phyloP scores from a whole-genome alignment of 2,797 vertebrate genomes.

The Nothura maculosa region DNA sequence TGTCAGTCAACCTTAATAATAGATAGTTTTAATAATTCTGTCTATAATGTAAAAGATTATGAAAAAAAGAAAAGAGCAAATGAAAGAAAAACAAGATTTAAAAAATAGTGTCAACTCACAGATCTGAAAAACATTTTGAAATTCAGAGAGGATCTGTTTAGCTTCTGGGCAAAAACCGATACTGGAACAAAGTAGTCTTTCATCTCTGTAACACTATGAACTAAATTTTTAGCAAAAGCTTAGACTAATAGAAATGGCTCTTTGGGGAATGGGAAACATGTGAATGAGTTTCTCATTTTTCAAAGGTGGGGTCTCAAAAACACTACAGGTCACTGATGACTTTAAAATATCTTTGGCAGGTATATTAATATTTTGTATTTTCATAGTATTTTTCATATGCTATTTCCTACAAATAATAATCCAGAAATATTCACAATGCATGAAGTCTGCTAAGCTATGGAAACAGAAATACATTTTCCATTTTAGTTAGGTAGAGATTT shows the following conservation, averaged over 20 bases:
- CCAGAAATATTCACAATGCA: not conserved
- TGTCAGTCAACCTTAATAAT: constrained; percentile 37
- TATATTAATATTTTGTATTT: not conserved
- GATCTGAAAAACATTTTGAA: constrained; percentile 26
- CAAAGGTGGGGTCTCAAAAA: not conserved
- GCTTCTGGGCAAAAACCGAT: constrained; percentile 1
- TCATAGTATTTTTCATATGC: not conserved
- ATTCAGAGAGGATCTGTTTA: constrained; percentile 24
- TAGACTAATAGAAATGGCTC: not conserved
- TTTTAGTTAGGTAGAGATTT: not conserved
- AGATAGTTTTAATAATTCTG: constrained; percentile 10
- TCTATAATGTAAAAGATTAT: not conserved
- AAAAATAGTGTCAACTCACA: not conserved
- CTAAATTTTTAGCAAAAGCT: constrained; percentile 20
- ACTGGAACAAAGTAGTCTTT: not conserved
- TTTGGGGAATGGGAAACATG: not conserved
- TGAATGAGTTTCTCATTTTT: not conserved
- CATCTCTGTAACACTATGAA: constrained; percentile 18
- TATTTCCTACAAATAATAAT: not conserved
- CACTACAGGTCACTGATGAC: not conserved
- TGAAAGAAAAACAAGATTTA: constrained; percentile 8
- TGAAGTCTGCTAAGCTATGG: not conserved
- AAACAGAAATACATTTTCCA: not conserved
- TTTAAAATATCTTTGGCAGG: not conserved
- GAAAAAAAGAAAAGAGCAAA: constrained; percentile 10